A percentile compares a stretch with the other conserved stretches of the same genome.
phyloP scores from a whole-genome alignment of 2,797 vertebrate species.

The Hypotaenidia okinawae region DNA sequence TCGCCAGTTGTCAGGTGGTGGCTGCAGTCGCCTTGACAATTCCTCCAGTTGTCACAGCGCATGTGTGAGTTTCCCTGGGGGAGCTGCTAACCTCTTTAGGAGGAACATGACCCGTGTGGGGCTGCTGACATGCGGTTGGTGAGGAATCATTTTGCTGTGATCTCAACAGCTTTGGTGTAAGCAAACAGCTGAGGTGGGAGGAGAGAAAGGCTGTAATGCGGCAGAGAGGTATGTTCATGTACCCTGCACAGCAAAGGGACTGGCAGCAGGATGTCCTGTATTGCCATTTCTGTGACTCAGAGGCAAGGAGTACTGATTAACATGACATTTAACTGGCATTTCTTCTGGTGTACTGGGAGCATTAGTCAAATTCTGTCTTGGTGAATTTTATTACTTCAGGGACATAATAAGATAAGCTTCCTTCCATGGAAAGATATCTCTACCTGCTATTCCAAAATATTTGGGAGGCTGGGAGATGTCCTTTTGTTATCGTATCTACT shows the following conservation, averaged over 20 bases:
- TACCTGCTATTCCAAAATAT: not conserved
- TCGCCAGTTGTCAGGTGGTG: rapidly evolving
- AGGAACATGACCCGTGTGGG: not conserved
- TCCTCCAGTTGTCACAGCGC: not conserved
- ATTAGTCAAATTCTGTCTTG: not conserved
- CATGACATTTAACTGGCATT: not conserved
- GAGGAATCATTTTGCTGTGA: not conserved
- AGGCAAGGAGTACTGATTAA: not conserved
- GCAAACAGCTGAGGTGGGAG: not conserved
- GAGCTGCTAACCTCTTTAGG: not conserved
- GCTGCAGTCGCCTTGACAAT: not conserved
- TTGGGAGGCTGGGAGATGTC: not conserved
- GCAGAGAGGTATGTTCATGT: rapidly evolving
- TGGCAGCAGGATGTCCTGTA: not conserved
- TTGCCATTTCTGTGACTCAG: not conserved
- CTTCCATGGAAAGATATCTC: not conserved
- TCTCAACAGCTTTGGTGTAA: not conserved
- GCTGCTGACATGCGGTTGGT: rapidly evolving
- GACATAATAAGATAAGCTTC: not conserved
- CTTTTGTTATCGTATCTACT: not conserved
- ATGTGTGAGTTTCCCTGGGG: not conserved
- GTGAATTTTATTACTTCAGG: not conserved
- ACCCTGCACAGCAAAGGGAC: not conserved
- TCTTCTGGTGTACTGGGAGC: not conserved
- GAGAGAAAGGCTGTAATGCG: not conserved